Evolutionary conservation across 2,113 vertebrate species (phyloP).

Genomic region (Pseudorasbora parva): DNA sequence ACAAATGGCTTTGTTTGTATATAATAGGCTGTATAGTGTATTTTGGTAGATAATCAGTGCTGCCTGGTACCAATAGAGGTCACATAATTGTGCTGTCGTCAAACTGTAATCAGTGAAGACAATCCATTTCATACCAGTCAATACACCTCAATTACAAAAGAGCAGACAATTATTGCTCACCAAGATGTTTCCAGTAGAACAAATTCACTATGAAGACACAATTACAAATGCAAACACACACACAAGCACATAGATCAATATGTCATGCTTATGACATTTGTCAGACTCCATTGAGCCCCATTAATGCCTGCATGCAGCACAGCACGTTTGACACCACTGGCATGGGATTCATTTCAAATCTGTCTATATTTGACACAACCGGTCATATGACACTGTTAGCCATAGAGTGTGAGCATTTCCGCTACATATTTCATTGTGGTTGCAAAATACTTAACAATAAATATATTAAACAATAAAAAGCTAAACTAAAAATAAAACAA

Average conservation of each 20-base stretch:
- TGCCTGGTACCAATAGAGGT: not conserved
- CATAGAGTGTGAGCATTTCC: not conserved
- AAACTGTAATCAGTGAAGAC: slow-evolving; percentile 25
- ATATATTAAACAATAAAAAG: too few species aligned
- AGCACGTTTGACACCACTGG: not conserved
- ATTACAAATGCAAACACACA: slow-evolving; percentile 35
- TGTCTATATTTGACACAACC: not conserved
- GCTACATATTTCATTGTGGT: not conserved
- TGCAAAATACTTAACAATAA: too few species aligned
- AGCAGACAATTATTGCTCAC: slow-evolving; percentile 36
- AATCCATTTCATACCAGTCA: slow-evolving; percentile 45
- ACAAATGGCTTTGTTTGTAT: not conserved
- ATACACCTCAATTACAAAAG: slow-evolving; percentile 32
- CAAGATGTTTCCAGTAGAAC: slow-evolving; percentile 27
- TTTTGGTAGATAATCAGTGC: slow-evolving; percentile 5
- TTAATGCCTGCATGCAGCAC: slow-evolving; percentile 23
- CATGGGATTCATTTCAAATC: not conserved
- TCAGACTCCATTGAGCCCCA: slow-evolving; percentile 11
- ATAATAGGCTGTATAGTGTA: slow-evolving; percentile 1
- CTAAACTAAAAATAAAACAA: too few species aligned
- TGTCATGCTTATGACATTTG: slow-evolving; percentile 35
- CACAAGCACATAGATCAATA: slow-evolving; percentile 37
- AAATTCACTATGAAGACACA: slow-evolving; percentile 28
- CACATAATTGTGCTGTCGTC: slow-evolving; percentile 5
- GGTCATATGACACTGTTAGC: not conserved